phyloP scores from a whole-genome alignment of 30 jellyfish, hydroid and myxozoan species.

The Aurelia aurita region DNA sequence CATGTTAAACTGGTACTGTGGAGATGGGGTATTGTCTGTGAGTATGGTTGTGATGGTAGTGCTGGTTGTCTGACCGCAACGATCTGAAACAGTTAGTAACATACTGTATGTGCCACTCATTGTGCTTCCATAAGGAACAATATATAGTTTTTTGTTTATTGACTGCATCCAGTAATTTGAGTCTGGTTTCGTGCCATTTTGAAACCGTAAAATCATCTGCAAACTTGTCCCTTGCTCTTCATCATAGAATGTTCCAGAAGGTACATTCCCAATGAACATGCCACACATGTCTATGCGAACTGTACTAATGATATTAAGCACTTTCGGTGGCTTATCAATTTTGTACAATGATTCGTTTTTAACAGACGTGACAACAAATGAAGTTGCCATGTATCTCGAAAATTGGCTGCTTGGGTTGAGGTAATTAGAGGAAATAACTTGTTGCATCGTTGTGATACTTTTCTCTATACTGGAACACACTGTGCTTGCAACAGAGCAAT shows the following conservation, averaged over 20 bases:
- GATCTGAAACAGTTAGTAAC: constrained; percentile 65
- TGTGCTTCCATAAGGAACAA: constrained; percentile 61
- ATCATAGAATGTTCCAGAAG: constrained; percentile 75
- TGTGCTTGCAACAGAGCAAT: constrained; percentile 59
- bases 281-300: constrained; percentile 45
- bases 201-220: constrained; percentile 9
- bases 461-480: constrained; percentile 36
- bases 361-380: constrained; percentile 41
- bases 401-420: constrained; percentile 30
- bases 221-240: constrained; percentile 58
- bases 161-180: constrained; percentile 69
- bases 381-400: constrained; percentile 16
- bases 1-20: constrained; percentile 31
- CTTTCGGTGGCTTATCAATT: constrained; percentile 64
- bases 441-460: constrained; percentile 5
- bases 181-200: constrained; percentile 37
- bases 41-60: constrained; percentile 37
- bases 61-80: constrained; percentile 70
- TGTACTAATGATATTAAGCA: constrained; percentile 4
- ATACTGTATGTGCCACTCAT: constrained; percentile 51
- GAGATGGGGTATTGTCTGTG: not conserved
- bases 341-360: constrained; percentile 34
- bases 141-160: constrained; percentile 30
- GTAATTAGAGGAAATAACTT: not conserved
- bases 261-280: constrained; percentile 42